A percentile compares a stretch with the other conserved stretches of the same genome.
Evolutionary conservation across 2,113 vertebrate species (phyloP).

Genomic region (Leptobrachium ailaonicum): DNA sequence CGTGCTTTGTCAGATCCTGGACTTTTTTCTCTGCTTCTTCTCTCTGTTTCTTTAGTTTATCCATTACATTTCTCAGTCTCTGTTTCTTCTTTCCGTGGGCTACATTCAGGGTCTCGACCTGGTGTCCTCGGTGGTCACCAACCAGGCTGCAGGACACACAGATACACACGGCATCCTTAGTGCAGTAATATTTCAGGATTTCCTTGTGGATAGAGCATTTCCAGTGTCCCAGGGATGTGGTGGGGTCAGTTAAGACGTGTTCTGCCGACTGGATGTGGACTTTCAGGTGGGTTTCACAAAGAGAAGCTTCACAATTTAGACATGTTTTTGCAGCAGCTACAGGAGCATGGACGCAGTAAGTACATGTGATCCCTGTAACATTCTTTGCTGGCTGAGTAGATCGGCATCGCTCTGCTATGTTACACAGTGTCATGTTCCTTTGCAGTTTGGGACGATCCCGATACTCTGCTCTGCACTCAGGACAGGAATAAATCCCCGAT

Average conservation of each 20-base stretch:
- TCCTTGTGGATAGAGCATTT: not conserved
- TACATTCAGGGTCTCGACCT: not conserved
- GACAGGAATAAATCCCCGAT: no score
- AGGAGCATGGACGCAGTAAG: no score
- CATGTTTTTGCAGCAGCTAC: no score
- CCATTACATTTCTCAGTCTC: not conserved
- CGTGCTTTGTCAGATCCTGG: not conserved
- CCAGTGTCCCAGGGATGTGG: not conserved
- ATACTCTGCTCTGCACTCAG: not conserved
- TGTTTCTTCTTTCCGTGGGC: not conserved
- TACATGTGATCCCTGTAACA: no score
- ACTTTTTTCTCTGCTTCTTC: not conserved
- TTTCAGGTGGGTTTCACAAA: slow-evolving; percentile 15
- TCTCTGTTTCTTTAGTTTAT: not conserved
- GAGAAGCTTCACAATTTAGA: slow-evolving; percentile 16
- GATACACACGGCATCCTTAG: not conserved
- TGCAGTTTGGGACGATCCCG: no score
- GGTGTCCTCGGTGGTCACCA: not conserved
- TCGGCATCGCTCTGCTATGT: no score
- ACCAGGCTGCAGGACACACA: not conserved
- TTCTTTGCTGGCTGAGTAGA: no score
- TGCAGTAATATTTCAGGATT: not conserved
- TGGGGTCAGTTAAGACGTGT: slow-evolving; percentile 4
- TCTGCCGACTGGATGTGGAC: slow-evolving; percentile 16
- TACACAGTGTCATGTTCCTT: no score